phyloP scores from a whole-genome alignment of 2,888 invertebrate species.

The Petrophora chlorosata region DNA sequence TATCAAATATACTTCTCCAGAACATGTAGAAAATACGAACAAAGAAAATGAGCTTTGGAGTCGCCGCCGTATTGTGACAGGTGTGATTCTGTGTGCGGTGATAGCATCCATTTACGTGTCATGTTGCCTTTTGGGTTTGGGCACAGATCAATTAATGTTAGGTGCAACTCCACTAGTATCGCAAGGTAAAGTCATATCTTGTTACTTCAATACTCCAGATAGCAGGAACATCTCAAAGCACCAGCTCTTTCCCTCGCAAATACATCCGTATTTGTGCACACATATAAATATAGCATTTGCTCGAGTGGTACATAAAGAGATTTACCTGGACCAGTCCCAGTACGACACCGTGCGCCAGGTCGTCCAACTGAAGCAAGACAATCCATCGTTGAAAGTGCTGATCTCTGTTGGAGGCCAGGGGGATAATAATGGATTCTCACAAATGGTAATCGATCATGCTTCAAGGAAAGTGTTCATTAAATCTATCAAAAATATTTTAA shows the following conservation, averaged over 20 bases:
- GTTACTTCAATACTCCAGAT: conserved; percentile 87
- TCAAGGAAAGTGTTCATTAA: conserved; percentile 86
- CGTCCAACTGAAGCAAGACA: conserved; percentile 81
- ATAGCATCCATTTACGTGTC: not conserved
- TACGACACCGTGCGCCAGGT: conserved; percentile 64
- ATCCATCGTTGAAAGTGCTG: conserved; percentile 89
- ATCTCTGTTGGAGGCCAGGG: conserved; percentile 89
- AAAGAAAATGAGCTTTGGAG: not conserved
- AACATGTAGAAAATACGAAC: not conserved
- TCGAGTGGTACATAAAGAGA: conserved; percentile 83
- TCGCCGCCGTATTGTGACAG: not conserved
- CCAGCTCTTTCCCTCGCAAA: conserved; percentile 78
- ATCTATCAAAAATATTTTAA: conserved; percentile 80
- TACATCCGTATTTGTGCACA: conserved; percentile 90
- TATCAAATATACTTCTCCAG: not conserved
- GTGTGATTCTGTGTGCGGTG: not conserved
- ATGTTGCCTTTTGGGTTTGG: not conserved
- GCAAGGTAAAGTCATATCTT: conserved; percentile 67
- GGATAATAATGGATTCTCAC: conserved; percentile 85
- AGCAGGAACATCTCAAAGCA: conserved; percentile 40
- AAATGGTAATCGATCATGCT: conserved; percentile 88
- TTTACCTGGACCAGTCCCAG: conserved; percentile 79
- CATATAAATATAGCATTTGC: conserved; percentile 93
- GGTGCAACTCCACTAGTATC: conserved; percentile 21
- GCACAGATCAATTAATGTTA: conserved; percentile 9